Evolutionary conservation across 30 jellyfish, hydroid and myxozoan species (phyloP).

Genomic region (Aurelia aurita complex sp. Pacific): DNA sequence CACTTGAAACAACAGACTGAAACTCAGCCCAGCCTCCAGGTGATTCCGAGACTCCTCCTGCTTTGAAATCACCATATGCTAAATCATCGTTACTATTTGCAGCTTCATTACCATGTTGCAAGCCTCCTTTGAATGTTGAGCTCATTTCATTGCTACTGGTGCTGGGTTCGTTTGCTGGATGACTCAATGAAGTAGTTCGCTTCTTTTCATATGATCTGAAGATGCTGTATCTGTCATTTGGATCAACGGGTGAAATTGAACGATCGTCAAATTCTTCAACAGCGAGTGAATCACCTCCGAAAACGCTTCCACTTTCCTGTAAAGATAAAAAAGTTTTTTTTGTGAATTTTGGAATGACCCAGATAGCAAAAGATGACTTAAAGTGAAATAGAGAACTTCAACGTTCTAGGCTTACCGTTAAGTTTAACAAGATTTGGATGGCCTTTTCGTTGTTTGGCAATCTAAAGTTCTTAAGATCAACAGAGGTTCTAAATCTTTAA

Average conservation of each 20-base stretch:
- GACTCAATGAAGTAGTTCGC: too few relatives aligned
- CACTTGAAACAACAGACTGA: conserved; percentile 11
- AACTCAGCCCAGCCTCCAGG: conserved; percentile 50
- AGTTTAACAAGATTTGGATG: too few relatives aligned
- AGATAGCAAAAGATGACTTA: background rate
- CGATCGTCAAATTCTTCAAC: conserved; percentile 10
- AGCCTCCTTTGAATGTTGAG: too few relatives aligned
- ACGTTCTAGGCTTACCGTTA: too few relatives aligned
- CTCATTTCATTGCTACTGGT: too few relatives aligned
- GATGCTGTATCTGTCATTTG: conserved; percentile 72
- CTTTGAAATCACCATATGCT: background rate
- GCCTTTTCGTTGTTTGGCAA: too few relatives aligned
- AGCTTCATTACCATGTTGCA: background rate
- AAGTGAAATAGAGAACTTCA: background rate
- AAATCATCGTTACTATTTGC: background rate
- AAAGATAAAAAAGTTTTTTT: background rate
- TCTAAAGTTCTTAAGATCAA: too few relatives aligned
- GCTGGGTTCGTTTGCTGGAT: too few relatives aligned
- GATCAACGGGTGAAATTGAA: conserved; percentile 68
- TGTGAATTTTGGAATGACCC: background rate
- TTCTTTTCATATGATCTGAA: conserved; percentile 20
- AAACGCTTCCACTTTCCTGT: conserved; percentile 46
- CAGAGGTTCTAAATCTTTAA: too few relatives aligned
- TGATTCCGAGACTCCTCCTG: background rate
- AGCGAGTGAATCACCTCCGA: conserved; percentile 49